Percentiles rank a stretch among this genome's conserved stretches.
Conservation (phyloP, 2,888 invertebrate genomes). For the Cybosia mesomella region DNA sequence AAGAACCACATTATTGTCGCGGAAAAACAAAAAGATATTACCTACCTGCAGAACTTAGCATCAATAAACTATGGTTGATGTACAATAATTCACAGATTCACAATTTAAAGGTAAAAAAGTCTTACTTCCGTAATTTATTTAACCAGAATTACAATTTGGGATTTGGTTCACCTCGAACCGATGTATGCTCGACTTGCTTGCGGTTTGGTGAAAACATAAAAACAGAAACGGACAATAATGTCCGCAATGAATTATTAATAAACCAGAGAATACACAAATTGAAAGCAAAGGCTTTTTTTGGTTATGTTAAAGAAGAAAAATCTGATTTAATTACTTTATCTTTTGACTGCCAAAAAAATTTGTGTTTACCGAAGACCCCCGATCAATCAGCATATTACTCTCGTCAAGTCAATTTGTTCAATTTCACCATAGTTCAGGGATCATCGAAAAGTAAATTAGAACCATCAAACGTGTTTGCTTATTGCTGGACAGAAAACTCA, state of each 20-base stretch:
- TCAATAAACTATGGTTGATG: slow-evolving; percentile 30
- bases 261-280: no score
- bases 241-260: no score
- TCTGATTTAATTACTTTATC: no score
- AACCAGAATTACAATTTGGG: slow-evolving; percentile 29
- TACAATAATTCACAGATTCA: slow-evolving; percentile 27
- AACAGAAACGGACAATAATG: no score
- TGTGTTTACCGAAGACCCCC: slow-evolving; percentile 36
- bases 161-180: slow-evolving; percentile 34
- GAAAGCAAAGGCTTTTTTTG: no score
- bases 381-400: slow-evolving; percentile 61
- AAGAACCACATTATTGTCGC: slow-evolving; percentile 42
- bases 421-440: slow-evolving; percentile 60
- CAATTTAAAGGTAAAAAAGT: slow-evolving; percentile 28
- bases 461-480: slow-evolving; percentile 47
- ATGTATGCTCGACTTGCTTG: slow-evolving; percentile 31
- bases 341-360: no score
- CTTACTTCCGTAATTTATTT: slow-evolving; percentile 31
- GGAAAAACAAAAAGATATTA: slow-evolving; percentile 29
- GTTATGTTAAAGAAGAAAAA: no score
- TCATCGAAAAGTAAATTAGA: slow-evolving; percentile 47
- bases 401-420: slow-evolving; percentile 49
- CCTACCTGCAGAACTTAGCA: slow-evolving; percentile 26
- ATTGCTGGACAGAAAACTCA: slow-evolving; percentile 43
- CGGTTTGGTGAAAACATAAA: slow-evolving; percentile 18